Evolutionary conservation across 2,797 vertebrate genomes (phyloP).

Genomic region (Zalophus californianus): DNA sequence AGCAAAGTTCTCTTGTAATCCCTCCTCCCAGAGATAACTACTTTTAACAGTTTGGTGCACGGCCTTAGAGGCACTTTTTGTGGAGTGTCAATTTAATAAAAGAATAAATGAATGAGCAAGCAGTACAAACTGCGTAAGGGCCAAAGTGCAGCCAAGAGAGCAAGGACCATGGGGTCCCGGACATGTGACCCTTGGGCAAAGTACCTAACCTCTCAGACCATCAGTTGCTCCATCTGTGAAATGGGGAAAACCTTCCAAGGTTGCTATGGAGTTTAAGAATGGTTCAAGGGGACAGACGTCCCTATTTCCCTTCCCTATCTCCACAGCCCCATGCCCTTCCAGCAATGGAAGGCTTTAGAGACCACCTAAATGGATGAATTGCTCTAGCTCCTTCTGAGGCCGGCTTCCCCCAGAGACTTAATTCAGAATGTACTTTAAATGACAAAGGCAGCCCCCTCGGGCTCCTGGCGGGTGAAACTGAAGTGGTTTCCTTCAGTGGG

Average conservation of each 20-base stretch:
- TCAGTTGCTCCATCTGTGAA: not conserved
- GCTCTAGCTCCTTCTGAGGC: not conserved
- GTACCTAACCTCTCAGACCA: not conserved
- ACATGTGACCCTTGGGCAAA: not conserved
- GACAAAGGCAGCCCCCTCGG: not conserved
- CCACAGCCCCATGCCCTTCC: not conserved
- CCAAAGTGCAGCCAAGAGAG: not conserved
- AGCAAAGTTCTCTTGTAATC: not conserved
- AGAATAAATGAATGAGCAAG: not conserved
- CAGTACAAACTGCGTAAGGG: not conserved
- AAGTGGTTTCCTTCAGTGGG: conserved; percentile 76
- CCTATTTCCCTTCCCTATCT: not conserved
- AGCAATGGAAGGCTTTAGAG: not conserved
- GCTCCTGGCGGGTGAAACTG: conserved; percentile 60
- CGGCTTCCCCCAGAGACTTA: not conserved
- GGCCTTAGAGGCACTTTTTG: not conserved
- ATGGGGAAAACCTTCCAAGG: not conserved
- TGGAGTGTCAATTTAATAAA: not conserved
- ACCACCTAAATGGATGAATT: not conserved
- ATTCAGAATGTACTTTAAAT: conserved; percentile 45
- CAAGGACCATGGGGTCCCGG: not conserved
- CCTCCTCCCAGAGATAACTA: not conserved
- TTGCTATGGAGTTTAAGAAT: not conserved
- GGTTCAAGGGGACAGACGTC: not conserved
- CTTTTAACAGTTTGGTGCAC: not conserved